A percentile compares a stretch with the other conserved stretches of the same genome.
These are phyloP conservation scores for Myxocyprinus asiaticus DNA, from an alignment of 2,113 vertebrate genomes.

Conservation along the genomic window DNA sequence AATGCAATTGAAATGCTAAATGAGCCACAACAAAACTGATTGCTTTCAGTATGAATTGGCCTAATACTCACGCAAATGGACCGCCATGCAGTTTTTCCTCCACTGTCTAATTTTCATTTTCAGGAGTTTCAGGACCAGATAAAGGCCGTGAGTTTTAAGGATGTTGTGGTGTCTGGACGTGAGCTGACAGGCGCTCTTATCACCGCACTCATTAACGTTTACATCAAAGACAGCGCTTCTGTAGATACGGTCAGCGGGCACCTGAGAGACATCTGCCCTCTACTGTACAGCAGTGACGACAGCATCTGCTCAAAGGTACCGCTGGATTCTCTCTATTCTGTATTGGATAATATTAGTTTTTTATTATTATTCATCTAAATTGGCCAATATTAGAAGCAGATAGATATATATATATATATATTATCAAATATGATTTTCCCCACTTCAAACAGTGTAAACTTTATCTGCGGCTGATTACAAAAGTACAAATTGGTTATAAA, in stretches of 20 bases:
- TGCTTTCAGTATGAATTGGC: too few relatives aligned
- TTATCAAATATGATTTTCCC: too few relatives aligned
- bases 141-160: conserved; percentile 90
- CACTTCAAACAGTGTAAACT: too few relatives aligned
- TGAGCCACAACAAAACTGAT: too few relatives aligned
- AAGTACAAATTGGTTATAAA: too few relatives aligned
- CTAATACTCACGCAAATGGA: too few relatives aligned
- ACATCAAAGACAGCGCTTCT: conserved; percentile 93
- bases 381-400: too few relatives aligned
- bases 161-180: conserved; percentile 89
- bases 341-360: not conserved
- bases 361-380: too few relatives aligned
- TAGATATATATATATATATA: too few relatives aligned
- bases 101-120: not conserved
- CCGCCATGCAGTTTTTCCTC: too few relatives aligned
- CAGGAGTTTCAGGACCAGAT: conserved; percentile 95
- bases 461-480: too few relatives aligned
- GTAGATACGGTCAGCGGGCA: conserved; percentile 93
- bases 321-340: not conserved
- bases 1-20: too few relatives aligned
- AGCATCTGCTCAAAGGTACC: conserved; percentile 94
- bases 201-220: conserved; percentile 93
- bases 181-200: conserved; percentile 92
- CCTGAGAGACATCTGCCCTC: conserved; percentile 89
- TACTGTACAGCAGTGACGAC: conserved; percentile 94